Evolutionary conservation across 2,113 vertebrate species (phyloP), one percentile per base, ranked within the genome.

Genomic region (Oenanthe oenanthe): DNA sequence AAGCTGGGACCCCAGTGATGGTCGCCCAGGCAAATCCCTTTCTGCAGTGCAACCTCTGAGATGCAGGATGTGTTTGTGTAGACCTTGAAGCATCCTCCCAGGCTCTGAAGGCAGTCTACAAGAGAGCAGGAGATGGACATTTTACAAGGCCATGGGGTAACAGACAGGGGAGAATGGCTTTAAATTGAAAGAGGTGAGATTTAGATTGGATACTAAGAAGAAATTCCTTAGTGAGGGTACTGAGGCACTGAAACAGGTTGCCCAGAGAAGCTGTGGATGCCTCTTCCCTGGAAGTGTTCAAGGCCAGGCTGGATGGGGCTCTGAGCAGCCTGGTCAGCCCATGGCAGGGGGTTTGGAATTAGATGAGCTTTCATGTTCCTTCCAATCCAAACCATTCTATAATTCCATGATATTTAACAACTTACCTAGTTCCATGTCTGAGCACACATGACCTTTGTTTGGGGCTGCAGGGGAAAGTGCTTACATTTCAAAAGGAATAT

Each of bases 21-120:
- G 12, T n/a, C 13, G 14, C 40, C 32, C 19, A 0, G 0, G 56
- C 24, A 70, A 85, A 34, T 19, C 25, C 54, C 1, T 0, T 12
- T 16, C 6, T 63, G 50, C 21, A 61, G 79, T 6, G 10, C 4
- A 63, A 12, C 34, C 22, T 70, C 45, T 0, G 0, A 4, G 2
- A 4, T 4, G 4, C 50, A 51, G 36, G 18, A 57, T 1, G 2
- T 43, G 31, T 24, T 82, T 88, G 5, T 34, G 13, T 2, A 15
- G 7, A 40, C 17, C 24, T 34, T 61, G 21, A 4, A 34, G 62
- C 20, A 42, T 17, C 26, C 48, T 56, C 26, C 48, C 42, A 50
- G 42, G 22, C 29, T 40, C 40, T 48, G 54, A 42, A 67, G 26
- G 40, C 29, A 54, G 17, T 7, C 29, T 34, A 8, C 3, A 18